phyloP scores from a whole-genome alignment of 2,113 vertebrate species.

The Peromyscus maniculatus region DNA sequence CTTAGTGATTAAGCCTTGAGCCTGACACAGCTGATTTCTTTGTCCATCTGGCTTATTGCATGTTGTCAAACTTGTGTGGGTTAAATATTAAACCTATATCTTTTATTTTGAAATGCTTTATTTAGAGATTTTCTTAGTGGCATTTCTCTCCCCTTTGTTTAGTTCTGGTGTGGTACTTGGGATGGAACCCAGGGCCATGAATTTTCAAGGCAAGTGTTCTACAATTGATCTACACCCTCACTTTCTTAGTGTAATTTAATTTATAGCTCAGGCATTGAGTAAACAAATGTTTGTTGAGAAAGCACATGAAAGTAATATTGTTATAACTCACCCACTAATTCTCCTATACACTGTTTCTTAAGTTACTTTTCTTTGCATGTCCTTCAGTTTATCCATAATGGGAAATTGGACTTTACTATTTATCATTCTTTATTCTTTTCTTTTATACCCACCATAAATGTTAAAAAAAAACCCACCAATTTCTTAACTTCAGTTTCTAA shows the following conservation, averaged over 20 bases:
- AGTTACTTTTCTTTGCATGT: background rate
- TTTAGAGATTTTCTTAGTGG: background rate
- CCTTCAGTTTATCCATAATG: background rate
- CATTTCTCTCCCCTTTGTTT: background rate
- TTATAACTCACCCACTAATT: background rate
- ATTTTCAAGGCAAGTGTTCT: background rate
- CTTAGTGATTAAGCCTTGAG: background rate
- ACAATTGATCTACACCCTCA: background rate
- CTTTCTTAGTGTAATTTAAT: background rate
- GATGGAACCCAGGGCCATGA: background rate
- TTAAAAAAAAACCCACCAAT: background rate
- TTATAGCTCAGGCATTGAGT: background rate
- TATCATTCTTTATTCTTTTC: constrained; percentile 10
- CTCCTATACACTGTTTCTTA: background rate
- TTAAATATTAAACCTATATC: background rate
- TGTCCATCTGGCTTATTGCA: background rate
- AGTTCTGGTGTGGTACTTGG: background rate
- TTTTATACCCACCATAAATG: background rate
- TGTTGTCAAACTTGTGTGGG: background rate
- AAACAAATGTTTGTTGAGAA: background rate
- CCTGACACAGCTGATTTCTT: background rate
- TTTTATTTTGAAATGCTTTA: background rate
- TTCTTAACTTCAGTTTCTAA: background rate
- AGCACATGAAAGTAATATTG: background rate
- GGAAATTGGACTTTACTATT: background rate